Evolutionary conservation across 1,140 invertebrate species (phyloP), one percentile per base, ranked within the genome.

Genomic region (Chlorops oryzae): DNA sequence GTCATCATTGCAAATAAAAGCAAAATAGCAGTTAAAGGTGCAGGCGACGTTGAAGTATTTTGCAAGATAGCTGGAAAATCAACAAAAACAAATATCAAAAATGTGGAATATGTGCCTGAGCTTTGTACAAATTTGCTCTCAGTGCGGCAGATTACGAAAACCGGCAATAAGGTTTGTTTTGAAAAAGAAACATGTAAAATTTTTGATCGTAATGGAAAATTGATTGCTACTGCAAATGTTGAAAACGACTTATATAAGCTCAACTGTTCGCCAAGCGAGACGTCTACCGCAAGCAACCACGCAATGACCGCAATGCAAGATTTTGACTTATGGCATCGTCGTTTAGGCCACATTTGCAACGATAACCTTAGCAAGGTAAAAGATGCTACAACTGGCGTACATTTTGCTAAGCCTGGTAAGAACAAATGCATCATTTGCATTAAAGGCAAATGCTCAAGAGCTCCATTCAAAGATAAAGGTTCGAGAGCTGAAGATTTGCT

Each of bases 381-480:
- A 42, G 48, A 41, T 35, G 41, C 20, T 23, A 13, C n/a, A 10
- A 22, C 18, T 35, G 40, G 40, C 21, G 37, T 50, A 7, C 22
- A 20, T 5, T 32, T 43, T 20, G 20, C 13, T 10, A 13, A 20
- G 15, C 9, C 3, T 20, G 50, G 49, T 18, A 15, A 45, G 10
- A 17, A 23, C 3, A 40, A 47, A 15, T 70, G 63, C 50, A 50
- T 54, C 7, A 28, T 56, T 7, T 70, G 64, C 45, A 2, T 60
- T 0, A 44, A 56, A 47, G 56, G 63, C 20, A 71, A 73, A 55
- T 50, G 58, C 45, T 46, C 44, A 27, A 52, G 55, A 34, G 9
- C 23, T 0, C 47, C 58, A 2, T 68, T 70, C 37, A 52, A 46
- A 5, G 56, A 51, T 34, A 46, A 23, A 37, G 58, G 21, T 57